Conservation (phyloP, 2,113 vertebrate genomes). For the Mustela lutreola region DNA sequence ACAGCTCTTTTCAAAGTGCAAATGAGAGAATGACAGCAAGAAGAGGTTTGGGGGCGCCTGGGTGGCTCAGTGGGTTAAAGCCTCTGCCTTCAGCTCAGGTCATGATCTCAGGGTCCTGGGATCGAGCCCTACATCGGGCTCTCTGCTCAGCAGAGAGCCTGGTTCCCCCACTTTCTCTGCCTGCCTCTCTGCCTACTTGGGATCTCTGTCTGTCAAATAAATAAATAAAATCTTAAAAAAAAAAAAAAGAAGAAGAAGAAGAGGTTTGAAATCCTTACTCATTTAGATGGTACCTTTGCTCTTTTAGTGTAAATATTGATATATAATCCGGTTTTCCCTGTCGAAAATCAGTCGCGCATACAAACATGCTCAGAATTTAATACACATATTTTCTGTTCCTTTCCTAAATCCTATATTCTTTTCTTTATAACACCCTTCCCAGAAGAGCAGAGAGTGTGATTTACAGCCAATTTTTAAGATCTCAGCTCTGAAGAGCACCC, state of each 20-base stretch:
- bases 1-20: constrained; percentile 54
- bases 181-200: no score
- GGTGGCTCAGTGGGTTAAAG: no score
- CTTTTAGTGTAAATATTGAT: constrained; percentile 38
- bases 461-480: background rate
- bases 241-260: background rate
- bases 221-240: no score
- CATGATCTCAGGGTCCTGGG: no score
- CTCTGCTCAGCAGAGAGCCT: no score
- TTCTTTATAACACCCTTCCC: background rate
- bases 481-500: background rate
- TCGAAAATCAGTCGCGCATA: background rate
- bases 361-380: background rate
- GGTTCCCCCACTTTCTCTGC: no score
- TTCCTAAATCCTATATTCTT: background rate
- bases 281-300: background rate
- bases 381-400: background rate
- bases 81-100: no score
- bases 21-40: background rate
- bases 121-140: no score
- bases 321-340: background rate
- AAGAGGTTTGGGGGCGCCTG: background rate
- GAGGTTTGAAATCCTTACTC: background rate
- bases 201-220: no score
- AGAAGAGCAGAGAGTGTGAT: background rate